Percentiles rank a stretch among this genome's conserved stretches.
These are phyloP conservation scores for Euzetes globulus DNA, from an alignment of 2,888 invertebrate genomes.

Conservation along the genomic window DNA sequence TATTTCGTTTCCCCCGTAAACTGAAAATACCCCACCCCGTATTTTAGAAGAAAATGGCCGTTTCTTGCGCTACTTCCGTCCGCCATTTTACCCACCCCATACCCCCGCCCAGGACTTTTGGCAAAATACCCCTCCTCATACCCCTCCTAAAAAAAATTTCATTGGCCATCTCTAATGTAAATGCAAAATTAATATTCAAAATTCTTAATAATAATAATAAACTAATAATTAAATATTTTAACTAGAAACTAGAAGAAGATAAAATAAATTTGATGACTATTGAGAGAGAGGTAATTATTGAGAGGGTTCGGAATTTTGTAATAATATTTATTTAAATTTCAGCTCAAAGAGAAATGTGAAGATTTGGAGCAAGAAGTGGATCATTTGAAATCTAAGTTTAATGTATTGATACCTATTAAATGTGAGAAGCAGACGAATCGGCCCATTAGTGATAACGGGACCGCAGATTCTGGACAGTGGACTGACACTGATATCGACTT, in stretches of 20 bases:
- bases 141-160: no score
- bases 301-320: background rate
- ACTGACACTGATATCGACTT: constrained; percentile 30
- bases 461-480: constrained; percentile 36
- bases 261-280: constrained; percentile 43
- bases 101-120: no score
- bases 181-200: background rate
- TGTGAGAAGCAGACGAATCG: background rate
- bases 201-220: background rate
- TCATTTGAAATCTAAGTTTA: constrained; percentile 35
- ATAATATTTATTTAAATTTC: background rate
- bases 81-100: no score
- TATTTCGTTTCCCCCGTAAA: no score
- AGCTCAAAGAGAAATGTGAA: constrained; percentile 41
- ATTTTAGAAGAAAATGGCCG: no score
- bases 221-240: constrained; percentile 20
- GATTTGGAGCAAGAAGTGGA: constrained; percentile 41
- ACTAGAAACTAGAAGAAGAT: constrained; percentile 43
- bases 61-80: no score
- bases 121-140: no score
- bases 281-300: constrained; percentile 52
- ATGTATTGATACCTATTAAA: constrained; percentile 6
- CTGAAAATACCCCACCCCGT: no score
- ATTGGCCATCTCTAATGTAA: no score
- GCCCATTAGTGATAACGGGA: constrained; percentile 31